Conservation (phyloP, 2,797 vertebrate genomes). For the Ptychobarbus kaznakovi region DNA sequence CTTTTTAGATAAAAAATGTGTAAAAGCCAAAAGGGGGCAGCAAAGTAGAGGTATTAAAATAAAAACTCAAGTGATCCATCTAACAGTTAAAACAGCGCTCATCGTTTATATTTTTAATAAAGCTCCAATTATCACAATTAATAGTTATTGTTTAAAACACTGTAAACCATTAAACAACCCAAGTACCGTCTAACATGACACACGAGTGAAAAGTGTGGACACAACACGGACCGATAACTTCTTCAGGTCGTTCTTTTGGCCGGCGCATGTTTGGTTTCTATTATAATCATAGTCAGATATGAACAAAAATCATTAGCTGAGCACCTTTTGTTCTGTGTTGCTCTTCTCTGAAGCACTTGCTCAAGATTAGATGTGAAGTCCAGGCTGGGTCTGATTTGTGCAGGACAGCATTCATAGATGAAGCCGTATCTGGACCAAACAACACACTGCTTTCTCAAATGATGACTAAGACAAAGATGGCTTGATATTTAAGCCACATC, state of each 20-base stretch:
- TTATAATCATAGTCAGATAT: not conserved
- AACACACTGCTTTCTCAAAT: not conserved
- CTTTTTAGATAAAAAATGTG: slow-evolving; percentile 70
- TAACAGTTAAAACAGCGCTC: not conserved
- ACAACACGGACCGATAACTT: not conserved
- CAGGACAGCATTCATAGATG: slow-evolving; percentile 79
- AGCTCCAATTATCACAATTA: not conserved
- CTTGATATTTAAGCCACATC: not conserved
- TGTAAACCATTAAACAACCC: not conserved
- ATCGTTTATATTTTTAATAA: not conserved
- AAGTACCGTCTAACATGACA: not conserved
- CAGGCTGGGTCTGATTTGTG: slow-evolving; percentile 80
- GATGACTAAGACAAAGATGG: not conserved
- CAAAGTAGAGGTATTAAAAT: slow-evolving; percentile 74
- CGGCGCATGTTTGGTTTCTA: not conserved
- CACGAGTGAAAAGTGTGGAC: not conserved
- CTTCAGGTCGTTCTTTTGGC: not conserved
- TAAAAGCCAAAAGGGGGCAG: slow-evolving; percentile 76
- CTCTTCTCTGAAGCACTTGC: slow-evolving; percentile 64
- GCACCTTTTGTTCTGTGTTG: slow-evolving; percentile 29
- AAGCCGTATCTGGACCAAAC: too few relatives aligned
- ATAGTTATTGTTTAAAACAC: not conserved
- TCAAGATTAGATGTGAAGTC: slow-evolving; percentile 81
- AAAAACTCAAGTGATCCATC: not conserved
- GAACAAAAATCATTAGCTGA: not conserved